Evolutionary conservation across 2,113 vertebrate genomes (phyloP), one percentile per base, ranked within the genome.

Genomic region (Pheucticus melanocephalus): DNA sequence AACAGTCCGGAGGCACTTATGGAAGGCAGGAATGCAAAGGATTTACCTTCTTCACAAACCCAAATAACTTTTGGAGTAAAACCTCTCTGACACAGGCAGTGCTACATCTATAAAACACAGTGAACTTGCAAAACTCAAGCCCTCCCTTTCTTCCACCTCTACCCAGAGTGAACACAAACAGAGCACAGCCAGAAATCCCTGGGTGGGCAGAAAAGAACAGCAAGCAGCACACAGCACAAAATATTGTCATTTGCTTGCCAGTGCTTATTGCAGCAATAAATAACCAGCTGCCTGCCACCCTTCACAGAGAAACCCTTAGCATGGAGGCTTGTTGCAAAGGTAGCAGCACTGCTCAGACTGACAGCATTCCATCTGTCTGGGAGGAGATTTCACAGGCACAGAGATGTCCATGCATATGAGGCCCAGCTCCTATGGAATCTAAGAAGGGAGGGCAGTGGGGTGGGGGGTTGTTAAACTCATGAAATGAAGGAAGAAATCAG

Each of bases 241-340:
- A 66, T 33, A 45, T 3, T 70, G 54, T 31, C 27, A 70, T 54
- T 70, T 69, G 11, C 35, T 63, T 88, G 85, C 37, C 90, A 93
- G 37, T 10, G 71, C 71, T 82, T 88, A 82, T 86, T 93, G 77
- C 8, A 3, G 64, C 48, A 84, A 47, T 89, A 78, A 88, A 75
- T 71, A 95, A 81, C n/a, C 86, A 83, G 57, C 91, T 95, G 91
- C 60, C 76, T 30, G 21, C 28, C 61, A 54, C 35, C 39, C 56
- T 76, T 73, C 86, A 39, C 31, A 56, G 40, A 82, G 37, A 50
- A 28, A 66, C 44, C 77, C 72, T 48, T 1, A 33, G 48, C 1
- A 2, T 12, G 47, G 57, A 82, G 63, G 27, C 45, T 61, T 2
- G 4, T 42, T 91, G 84, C 45, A 69, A 85, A 80, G 40, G 65